Evolutionary conservation across 2,113 vertebrate genomes (phyloP), one percentile per base, ranked within the genome.

Genomic region (Eurystomus gularis): DNA sequence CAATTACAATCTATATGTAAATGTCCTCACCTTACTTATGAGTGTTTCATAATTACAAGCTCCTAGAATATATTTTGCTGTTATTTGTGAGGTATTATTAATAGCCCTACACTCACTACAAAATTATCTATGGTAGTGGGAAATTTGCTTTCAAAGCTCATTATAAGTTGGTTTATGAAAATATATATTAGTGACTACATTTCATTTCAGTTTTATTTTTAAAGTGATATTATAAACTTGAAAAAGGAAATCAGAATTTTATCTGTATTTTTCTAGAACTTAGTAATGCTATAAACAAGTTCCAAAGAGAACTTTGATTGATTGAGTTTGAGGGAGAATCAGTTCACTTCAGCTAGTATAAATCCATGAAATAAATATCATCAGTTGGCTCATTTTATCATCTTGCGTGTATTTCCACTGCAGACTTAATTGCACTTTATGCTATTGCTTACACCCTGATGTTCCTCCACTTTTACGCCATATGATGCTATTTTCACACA

Each of bases 151-250:
- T 95, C 37, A 58, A 94, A 96, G 13, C 2, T 77, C 42, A 93
- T 72, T 82, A 11, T 57, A 51, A 85, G 60, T 17, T 75, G 17
- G 15, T 8, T 72, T 86, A 80, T 78, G 18, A 95, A 95, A 87
- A 60, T 55, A 86, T 23, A 9, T 72, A 35, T 64, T 82, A 86
- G 51, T 51, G 54, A 39, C 35, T 58, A 17, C 46, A 69, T 87
- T 93, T 93, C 39, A 35, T 87, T 93, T 93, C 39, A 35, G 9
- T 82, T 95, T 86, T 51, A 78, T 61, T 93, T 85, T 96, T 58
- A 69, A 80, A 76, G n/a, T 1, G 1, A 73, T 29, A 64, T 4
- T 61, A n/a, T 10, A 1, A 1, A 35, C 14, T 57, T 83, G 19
- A 65, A 88, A 79, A 90, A 35, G 85, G 64, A 79, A 87, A 71